phyloP scores from a whole-genome alignment of 64 coral and sea anemone genomes.

The Porites lutea region DNA sequence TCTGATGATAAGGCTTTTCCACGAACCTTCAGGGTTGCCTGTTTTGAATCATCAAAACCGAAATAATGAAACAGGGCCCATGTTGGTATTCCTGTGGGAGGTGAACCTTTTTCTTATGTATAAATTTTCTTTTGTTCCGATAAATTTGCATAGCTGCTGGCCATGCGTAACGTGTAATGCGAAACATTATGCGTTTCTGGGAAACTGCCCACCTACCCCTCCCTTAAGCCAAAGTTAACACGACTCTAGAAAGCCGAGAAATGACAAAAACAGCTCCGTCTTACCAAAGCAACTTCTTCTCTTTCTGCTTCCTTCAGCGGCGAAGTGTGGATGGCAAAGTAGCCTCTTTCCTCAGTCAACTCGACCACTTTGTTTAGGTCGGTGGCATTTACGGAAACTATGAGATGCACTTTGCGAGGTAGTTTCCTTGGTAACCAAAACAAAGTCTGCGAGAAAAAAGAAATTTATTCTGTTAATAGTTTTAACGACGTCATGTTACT shows the following conservation, averaged over 20 bases:
- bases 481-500: no score
- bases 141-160: no score
- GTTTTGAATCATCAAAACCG: background rate
- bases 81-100: no score
- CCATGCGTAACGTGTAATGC: no score
- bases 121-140: no score
- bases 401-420: constrained; percentile 23
- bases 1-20: constrained; percentile 63
- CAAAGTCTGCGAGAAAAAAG: constrained; percentile 11
- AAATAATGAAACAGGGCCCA: background rate
- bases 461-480: background rate
- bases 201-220: no score
- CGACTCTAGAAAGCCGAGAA: no score
- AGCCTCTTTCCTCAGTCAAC: constrained; percentile 42
- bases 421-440: constrained; percentile 62
- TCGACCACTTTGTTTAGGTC: constrained; percentile 39
- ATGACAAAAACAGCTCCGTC: background rate
- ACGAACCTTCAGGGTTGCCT: constrained; percentile 58
- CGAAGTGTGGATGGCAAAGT: background rate
- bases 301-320: constrained; percentile 40
- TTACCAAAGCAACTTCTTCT: constrained; percentile 66
- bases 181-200: no score
- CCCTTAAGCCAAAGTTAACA: no score
- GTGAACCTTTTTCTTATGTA: no score
- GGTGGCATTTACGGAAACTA: constrained; percentile 16